Conservation (phyloP, 23 tunicate genomes). For the Diplosoma virens region DNA sequence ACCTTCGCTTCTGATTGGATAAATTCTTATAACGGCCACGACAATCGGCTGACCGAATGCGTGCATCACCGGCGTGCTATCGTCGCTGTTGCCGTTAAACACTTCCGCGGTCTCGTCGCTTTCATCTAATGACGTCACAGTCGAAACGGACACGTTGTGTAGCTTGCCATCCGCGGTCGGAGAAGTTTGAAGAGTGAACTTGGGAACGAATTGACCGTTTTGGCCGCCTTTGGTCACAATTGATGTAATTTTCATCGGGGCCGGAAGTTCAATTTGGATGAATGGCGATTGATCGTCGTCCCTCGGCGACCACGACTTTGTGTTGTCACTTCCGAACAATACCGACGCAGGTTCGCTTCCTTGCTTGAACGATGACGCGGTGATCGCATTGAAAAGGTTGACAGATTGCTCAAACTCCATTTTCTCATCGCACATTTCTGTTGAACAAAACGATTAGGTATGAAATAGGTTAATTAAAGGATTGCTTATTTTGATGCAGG, state of each 20-base stretch:
- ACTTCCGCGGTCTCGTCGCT: slow-evolving; percentile 8
- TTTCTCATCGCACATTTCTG: slow-evolving; percentile 65
- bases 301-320: slow-evolving; percentile 57
- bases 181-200: slow-evolving; percentile 46
- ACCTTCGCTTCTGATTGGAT: slow-evolving; percentile 29
- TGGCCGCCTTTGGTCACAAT: slow-evolving; percentile 45
- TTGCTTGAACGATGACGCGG: slow-evolving; percentile 46
- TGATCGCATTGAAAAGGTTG: neutral
- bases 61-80: slow-evolving; percentile 34
- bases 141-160: slow-evolving; percentile 26
- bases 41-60: slow-evolving; percentile 36
- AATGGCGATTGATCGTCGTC: slow-evolving; percentile 55
- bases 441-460: too few species aligned
- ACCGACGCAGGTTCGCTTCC: slow-evolving; percentile 33
- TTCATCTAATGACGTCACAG: slow-evolving; percentile 4
- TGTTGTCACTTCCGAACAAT: neutral
- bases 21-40: slow-evolving; percentile 29
- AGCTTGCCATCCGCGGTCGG: neutral
- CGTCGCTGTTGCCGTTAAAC: slow-evolving; percentile 47
- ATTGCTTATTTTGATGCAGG: too few species aligned
- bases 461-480: too few species aligned
- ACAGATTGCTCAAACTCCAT: slow-evolving; percentile 46
- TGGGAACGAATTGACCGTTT: slow-evolving; percentile 40
- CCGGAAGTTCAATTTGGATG: slow-evolving; percentile 44
- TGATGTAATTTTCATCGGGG: slow-evolving; percentile 48